Conservation (phyloP, 2,888 invertebrate genomes). For the Rhodophaea formosa region DNA sequence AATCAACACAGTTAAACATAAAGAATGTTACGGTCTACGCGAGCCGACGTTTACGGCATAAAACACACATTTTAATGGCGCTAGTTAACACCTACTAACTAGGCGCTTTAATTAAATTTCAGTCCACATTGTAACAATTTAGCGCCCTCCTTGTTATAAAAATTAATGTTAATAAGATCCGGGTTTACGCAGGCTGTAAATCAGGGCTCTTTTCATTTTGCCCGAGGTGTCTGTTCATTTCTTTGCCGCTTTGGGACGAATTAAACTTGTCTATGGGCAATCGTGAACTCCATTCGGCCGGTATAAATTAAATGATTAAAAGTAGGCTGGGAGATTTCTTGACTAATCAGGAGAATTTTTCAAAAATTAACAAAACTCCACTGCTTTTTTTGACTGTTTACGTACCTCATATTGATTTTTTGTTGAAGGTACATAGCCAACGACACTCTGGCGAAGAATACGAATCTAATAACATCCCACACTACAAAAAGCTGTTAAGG, state of each 20-base stretch:
- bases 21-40: background rate
- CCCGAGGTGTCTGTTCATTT: conserved; percentile 73
- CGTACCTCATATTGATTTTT: no score
- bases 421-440: no score
- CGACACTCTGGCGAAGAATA: no score
- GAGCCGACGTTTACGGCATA: conserved; percentile 34
- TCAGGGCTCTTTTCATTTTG: conserved; percentile 74
- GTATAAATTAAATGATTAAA: conserved; percentile 45
- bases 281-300: conserved; percentile 46
- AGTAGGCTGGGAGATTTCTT: background rate
- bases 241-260: conserved; percentile 63
- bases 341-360: no score
- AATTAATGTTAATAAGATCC: conserved; percentile 79
- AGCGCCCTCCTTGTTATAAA: conserved; percentile 71
- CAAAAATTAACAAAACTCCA: no score
- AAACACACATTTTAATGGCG: conserved; percentile 58
- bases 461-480: no score
- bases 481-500: no score
- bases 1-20: background rate
- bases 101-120: conserved; percentile 77
- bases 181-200: conserved; percentile 69
- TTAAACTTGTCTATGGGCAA: conserved; percentile 71
- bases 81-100: conserved; percentile 68
- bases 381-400: no score
- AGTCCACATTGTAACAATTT: conserved; percentile 74